A percentile compares a stretch with the other conserved stretches of the same genome.
These are phyloP conservation scores for Castor canadensis DNA, from an alignment of 2,113 vertebrate genomes.

Conservation along the genomic window DNA sequence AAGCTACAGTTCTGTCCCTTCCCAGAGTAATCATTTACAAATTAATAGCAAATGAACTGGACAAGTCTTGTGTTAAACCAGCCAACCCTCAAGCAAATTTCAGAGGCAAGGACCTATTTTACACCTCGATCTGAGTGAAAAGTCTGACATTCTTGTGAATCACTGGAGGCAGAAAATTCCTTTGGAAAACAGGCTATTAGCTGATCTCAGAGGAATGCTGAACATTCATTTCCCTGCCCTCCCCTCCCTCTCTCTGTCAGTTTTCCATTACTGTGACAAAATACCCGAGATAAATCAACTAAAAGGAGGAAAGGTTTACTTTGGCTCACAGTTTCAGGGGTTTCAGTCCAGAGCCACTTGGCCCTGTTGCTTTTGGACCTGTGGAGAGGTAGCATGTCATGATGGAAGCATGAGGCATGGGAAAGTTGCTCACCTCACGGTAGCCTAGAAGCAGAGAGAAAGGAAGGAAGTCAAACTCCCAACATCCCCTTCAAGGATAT, in stretches of 20 bases:
- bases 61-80: not conserved
- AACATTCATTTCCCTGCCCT: not conserved
- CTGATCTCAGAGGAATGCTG: not conserved
- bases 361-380: not conserved
- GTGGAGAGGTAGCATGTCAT: not conserved
- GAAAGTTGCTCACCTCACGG: not conserved
- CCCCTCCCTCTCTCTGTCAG: not conserved
- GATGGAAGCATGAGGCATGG: not conserved
- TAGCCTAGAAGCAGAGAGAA: not conserved
- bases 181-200: not conserved
- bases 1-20: not conserved
- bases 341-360: not conserved
- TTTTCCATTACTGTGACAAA: not conserved
- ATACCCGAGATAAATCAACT: not conserved
- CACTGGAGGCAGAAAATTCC: not conserved
- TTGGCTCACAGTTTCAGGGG: not conserved
- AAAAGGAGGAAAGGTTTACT: not conserved
- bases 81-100: not conserved
- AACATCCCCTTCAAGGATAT: not conserved
- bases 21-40: constrained; percentile 30
- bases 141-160: not conserved
- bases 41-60: constrained; percentile 16
- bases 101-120: constrained; percentile 33
- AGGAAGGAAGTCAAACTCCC: not conserved
- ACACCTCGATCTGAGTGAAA: not conserved